Percentiles rank a stretch among this genome's conserved stretches.
These are phyloP conservation scores for Alloscopus bannaensis DNA, from an alignment of 2,888 invertebrate genomes.

Conservation along the genomic window DNA sequence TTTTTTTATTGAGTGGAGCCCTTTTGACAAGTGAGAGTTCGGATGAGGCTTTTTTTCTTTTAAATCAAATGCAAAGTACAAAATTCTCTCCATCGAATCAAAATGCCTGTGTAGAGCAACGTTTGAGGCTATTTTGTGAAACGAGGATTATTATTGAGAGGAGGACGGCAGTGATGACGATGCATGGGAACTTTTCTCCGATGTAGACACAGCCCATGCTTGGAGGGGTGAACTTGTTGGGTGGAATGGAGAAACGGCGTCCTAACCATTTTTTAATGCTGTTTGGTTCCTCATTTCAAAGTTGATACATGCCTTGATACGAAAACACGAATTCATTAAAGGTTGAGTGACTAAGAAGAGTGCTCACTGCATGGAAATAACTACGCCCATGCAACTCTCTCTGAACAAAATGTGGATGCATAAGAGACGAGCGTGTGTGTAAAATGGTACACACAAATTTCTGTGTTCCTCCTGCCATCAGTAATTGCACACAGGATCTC, in stretches of 20 bases:
- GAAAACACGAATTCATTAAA: constrained; percentile 50
- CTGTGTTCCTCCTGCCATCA: too few relatives aligned
- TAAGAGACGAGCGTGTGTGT: too few relatives aligned
- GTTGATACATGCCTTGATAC: constrained; percentile 18
- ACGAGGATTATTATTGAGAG: background rate
- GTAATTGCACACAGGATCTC: too few relatives aligned
- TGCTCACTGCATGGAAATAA: constrained; percentile 44
- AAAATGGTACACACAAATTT: too few relatives aligned
- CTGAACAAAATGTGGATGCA: too few relatives aligned
- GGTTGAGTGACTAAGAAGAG: constrained; percentile 39
- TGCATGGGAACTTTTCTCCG: constrained; percentile 56
- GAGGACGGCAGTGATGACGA: constrained; percentile 11
- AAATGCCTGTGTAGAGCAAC: background rate
- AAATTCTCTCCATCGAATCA: background rate
- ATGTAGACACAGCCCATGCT: constrained; percentile 48
- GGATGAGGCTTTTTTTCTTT: constrained; percentile 38
- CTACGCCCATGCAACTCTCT: too few relatives aligned
- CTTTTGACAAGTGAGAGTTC: constrained; percentile 36
- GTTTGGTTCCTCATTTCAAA: constrained; percentile 29
- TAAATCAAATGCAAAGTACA: background rate
- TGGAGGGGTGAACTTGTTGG: constrained; percentile 52
- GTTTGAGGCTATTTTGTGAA: too few relatives aligned
- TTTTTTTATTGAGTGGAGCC: background rate
- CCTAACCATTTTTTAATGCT: constrained; percentile 49
- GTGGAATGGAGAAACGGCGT: constrained; percentile 51